Conservation (phyloP, 1,140 invertebrate genomes). For the Pectinophora gossypiella region DNA sequence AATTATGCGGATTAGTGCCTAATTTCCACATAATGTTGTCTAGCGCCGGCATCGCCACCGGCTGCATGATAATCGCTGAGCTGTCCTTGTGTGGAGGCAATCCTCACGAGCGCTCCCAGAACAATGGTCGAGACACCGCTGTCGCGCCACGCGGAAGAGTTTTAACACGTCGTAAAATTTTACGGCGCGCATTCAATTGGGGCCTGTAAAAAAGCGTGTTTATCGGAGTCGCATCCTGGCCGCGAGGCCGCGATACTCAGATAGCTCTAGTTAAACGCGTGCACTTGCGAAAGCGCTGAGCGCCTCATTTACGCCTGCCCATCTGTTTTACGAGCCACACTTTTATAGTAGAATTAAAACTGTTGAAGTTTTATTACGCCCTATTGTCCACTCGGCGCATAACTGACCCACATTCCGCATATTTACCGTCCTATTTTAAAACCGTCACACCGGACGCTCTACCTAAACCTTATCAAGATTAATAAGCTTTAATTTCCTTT, state of each 20-base stretch:
- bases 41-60: slow-evolving; percentile 34
- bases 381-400: background rate
- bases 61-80: slow-evolving; percentile 48
- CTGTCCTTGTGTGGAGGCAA: slow-evolving; percentile 46
- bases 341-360: background rate
- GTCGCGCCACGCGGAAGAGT: slow-evolving; percentile 56
- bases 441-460: background rate
- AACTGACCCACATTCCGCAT: background rate
- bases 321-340: background rate
- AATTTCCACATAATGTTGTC: slow-evolving; percentile 56
- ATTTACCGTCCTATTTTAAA: background rate
- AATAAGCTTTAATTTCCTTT: slow-evolving; percentile 20
- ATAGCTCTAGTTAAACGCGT: slow-evolving; percentile 63
- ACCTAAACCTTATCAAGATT: background rate
- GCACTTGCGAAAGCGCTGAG: slow-evolving; percentile 45
- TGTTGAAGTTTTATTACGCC: background rate
- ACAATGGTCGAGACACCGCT: slow-evolving; percentile 38
- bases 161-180: slow-evolving; percentile 68
- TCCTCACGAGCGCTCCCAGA: slow-evolving; percentile 19
- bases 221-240: slow-evolving; percentile 55
- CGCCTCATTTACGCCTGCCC: background rate
- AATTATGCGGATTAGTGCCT: slow-evolving; percentile 34
- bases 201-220: slow-evolving; percentile 63
- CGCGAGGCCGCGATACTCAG: slow-evolving; percentile 51
- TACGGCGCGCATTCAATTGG: slow-evolving; percentile 67